Evolutionary conservation across 2,888 invertebrate species (phyloP).

Genomic region (Tenthredo livida): DNA sequence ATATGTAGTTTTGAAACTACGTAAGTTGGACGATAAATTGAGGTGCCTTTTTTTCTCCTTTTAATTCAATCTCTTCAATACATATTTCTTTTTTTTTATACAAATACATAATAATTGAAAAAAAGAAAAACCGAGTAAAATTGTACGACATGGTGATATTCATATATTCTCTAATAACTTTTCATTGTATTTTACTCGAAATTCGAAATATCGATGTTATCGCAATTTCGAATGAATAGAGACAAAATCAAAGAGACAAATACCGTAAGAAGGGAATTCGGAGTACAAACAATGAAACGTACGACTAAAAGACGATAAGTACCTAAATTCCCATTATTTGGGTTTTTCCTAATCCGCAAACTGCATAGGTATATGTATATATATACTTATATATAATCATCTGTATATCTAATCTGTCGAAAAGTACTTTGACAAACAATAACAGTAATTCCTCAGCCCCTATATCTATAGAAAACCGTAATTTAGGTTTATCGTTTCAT

Average conservation of each 20-base stretch:
- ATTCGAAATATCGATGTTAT: no score
- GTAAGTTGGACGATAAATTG: neutral
- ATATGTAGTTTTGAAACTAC: neutral
- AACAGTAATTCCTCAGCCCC: neutral
- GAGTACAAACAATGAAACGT: neutral
- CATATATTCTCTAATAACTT: no score
- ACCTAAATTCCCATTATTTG: neutral
- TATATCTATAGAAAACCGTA: neutral
- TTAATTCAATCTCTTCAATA: neutral
- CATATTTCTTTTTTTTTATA: no score
- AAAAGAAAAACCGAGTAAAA: no score
- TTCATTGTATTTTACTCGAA: no score
- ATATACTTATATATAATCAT: neutral
- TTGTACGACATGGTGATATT: no score
- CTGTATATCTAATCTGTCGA: constrained; percentile 27
- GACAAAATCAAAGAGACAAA: neutral
- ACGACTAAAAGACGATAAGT: neutral
- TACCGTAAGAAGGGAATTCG: neutral
- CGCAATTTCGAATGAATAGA: no score
- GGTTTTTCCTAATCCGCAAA: constrained; percentile 14
- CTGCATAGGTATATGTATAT: neutral
- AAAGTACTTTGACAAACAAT: constrained; percentile 17
- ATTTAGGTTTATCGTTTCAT: constrained; percentile 14
- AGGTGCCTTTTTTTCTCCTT: neutral
- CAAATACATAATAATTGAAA: no score